Base-by-base conservation (phyloP, 2,797 vertebrate genomes). In the Lagocephalus sceleratus region DNA sequence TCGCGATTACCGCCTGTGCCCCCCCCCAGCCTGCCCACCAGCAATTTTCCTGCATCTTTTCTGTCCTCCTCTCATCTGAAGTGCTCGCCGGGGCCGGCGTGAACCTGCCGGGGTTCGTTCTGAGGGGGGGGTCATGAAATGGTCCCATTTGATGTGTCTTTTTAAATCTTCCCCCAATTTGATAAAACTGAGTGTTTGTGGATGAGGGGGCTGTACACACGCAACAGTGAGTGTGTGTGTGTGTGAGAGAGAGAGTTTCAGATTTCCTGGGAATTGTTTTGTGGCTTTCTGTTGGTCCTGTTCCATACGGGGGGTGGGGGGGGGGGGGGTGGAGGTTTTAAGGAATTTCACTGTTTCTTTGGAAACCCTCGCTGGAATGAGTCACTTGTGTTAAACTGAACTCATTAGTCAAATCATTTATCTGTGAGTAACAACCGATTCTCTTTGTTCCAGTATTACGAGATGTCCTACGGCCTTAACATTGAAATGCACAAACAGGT, bases 401-500 rank as follows among this genome's bases (percentile, higher is more conserved):
- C 26, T 29, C 8, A 29, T 10, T 29, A 9, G 11, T 29, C 26
- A 29, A 29, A 29, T 29, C 6, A 2, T 40, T 40, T 17, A n/a
- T 17, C 15, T 40, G 14, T 40, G 16, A 16, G 39, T 51, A 47
- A 21, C 60, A 60, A 71, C 41, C 43, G 21, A 44, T 59, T 8
- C 39, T 39, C 16, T 73, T 29, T 75, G 20, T 90, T 89, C 63
- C 86, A 92, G 91, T 92, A 92, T 75, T 92, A 92, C 40, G 91
- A 92, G 82, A 91, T 92, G 91, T 92, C 90, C 54, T 92, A 92
- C 29, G 89, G 91, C 79, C 87, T 91, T 74, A 91, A 90, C 85
- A 91, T 91, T 43, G 88, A 91, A 87, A 90, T 90, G 89, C 90
- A 91, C 84, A 91, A 91, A 87, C 90, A 91, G 90, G 90, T 91